Percentiles rank a stretch among this genome's conserved stretches.
phyloP scores from a whole-genome alignment of 2,113 vertebrate species.

The Mesocricetus auratus region DNA sequence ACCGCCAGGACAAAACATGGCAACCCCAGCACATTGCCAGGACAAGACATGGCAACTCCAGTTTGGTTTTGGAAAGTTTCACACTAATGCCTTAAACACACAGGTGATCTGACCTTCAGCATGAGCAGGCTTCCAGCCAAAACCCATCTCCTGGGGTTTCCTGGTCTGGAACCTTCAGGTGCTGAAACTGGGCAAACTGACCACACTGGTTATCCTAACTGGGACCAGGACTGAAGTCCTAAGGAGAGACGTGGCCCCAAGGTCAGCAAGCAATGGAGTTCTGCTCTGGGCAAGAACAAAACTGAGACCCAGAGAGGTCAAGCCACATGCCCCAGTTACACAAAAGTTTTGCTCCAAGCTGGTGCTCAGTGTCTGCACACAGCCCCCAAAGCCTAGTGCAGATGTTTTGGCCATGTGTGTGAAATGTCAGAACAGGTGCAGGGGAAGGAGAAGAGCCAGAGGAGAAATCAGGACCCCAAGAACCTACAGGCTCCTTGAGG shows the following conservation, averaged over 20 bases:
- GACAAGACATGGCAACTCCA: neutral
- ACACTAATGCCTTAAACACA: neutral
- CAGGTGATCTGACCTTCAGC: neutral
- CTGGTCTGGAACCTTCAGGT: neutral
- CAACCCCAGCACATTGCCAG: neutral
- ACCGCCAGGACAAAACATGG: neutral
- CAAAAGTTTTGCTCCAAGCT: neutral
- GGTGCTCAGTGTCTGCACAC: neutral
- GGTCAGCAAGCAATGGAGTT: neutral
- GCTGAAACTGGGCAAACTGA: slow-evolving; percentile 32
- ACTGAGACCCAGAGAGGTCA: neutral
- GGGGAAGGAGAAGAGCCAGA: neutral
- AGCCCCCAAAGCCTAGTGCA: neutral
- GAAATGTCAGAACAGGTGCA: neutral
- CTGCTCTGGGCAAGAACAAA: neutral
- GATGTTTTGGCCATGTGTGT: neutral
- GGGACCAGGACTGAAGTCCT: neutral
- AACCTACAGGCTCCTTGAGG: neutral
- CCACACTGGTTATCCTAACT: neutral
- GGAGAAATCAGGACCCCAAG: neutral
- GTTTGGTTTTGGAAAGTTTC: neutral
- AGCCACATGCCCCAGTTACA: neutral
- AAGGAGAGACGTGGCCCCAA: neutral
- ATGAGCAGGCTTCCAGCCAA: neutral
- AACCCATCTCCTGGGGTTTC: neutral